Evolutionary conservation across 2,888 invertebrate genomes (phyloP).

Genomic region (Pristionchus japonicus): DNA sequence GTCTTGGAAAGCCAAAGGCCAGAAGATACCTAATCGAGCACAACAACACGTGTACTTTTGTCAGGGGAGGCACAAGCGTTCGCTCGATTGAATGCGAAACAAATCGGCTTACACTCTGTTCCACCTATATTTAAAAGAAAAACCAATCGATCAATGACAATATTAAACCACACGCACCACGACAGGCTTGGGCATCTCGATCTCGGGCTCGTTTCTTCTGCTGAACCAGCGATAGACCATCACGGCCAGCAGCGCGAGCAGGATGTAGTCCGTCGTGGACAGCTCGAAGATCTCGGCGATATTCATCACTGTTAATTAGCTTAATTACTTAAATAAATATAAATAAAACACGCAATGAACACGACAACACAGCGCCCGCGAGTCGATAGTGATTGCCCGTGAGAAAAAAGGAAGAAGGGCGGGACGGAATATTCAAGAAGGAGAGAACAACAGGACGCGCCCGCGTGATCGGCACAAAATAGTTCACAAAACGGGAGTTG

Average conservation of each 20-base stretch:
- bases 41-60: too few species aligned
- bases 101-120: too few species aligned
- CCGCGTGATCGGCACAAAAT: neutral
- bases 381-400: neutral
- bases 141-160: neutral
- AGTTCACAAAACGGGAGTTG: neutral
- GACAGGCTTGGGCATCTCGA: slow-evolving; percentile 54
- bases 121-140: neutral
- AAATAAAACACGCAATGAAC: neutral
- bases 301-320: slow-evolving; percentile 48
- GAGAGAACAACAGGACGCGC: neutral
- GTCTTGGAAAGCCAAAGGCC: too few species aligned
- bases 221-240: slow-evolving; percentile 67
- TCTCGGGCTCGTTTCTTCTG: slow-evolving; percentile 56
- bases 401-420: neutral
- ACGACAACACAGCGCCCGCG: neutral
- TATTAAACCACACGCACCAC: slow-evolving; percentile 27
- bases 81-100: too few species aligned
- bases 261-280: slow-evolving; percentile 62
- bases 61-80: too few species aligned
- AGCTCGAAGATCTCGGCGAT: slow-evolving; percentile 60
- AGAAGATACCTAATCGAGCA: too few species aligned
- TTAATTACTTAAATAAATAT: neutral
- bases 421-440: neutral
- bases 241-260: slow-evolving; percentile 65